Conservation (phyloP, 2,113 vertebrate genomes). For the Apodemus speciosus region DNA sequence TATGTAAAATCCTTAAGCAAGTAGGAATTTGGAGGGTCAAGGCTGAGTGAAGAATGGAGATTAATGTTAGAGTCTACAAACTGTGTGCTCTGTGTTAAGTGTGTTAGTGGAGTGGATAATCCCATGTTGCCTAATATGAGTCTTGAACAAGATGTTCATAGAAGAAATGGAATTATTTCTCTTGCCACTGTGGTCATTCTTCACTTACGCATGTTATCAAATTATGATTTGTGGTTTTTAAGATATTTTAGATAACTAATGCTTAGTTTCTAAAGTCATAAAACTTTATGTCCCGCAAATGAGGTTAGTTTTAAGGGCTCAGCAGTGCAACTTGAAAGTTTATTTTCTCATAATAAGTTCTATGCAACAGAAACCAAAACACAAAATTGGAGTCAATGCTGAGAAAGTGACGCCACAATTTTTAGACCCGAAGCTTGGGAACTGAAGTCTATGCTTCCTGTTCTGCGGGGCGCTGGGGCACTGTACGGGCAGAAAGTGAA, state of each 20-base stretch:
- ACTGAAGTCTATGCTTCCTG: not conserved
- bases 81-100: not conserved
- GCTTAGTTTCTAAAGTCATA: not conserved
- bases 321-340: not conserved
- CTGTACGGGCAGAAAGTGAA: not conserved
- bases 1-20: not conserved
- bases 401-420: not conserved
- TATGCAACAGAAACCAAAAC: slow-evolving; percentile 28
- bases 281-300: slow-evolving; percentile 23
- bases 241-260: slow-evolving; percentile 37
- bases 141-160: slow-evolving; percentile 8
- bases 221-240: slow-evolving; percentile 30
- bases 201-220: not conserved
- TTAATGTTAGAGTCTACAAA: not conserved
- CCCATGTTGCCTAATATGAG: not conserved
- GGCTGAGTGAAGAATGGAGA: not conserved
- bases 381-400: not conserved
- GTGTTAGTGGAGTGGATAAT: not conserved
- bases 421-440: slow-evolving; percentile 24
- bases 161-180: slow-evolving; percentile 36
- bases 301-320: slow-evolving; percentile 12
- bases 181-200: not conserved
- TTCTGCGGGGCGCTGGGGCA: not conserved
- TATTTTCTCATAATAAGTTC: slow-evolving; percentile 57
- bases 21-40: not conserved